A percentile compares a stretch with the other conserved stretches of the same genome.
Evolutionary conservation across 1,140 invertebrate species (phyloP).

Genomic region (Saccostrea echinata): DNA sequence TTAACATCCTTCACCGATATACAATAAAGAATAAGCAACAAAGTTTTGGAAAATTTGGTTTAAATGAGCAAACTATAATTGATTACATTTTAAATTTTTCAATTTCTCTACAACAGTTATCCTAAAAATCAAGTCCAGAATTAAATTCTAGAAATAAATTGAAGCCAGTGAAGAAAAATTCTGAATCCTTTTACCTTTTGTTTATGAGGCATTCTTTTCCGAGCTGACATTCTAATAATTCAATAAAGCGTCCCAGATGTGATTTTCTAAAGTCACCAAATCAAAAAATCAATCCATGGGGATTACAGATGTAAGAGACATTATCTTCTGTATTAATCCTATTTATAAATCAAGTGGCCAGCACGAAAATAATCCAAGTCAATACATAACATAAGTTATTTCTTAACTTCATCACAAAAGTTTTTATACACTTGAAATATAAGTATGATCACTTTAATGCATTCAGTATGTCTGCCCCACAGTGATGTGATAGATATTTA

Average conservation of each 20-base stretch:
- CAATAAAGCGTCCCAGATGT: constrained; percentile 27
- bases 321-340: constrained; percentile 11
- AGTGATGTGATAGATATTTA: constrained; percentile 17
- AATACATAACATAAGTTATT: neutral
- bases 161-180: neutral
- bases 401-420: neutral
- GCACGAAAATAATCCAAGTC: constrained; percentile 3
- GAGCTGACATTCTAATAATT: neutral
- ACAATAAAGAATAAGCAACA: too few species aligned
- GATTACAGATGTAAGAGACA: neutral
- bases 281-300: neutral
- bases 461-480: neutral
- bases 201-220: neutral
- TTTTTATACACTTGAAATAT: neutral
- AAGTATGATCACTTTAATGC: neutral
- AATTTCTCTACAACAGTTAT: neutral
- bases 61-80: neutral
- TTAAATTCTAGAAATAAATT: neutral
- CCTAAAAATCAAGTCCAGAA: neutral
- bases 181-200: neutral
- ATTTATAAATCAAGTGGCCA: constrained; percentile 8
- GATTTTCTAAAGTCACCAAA: constrained; percentile 27
- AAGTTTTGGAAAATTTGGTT: too few species aligned
- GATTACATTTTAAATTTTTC: neutral
- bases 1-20: too few species aligned